These are phyloP conservation scores for Drosophila kanapiae DNA, from an alignment of 1,140 invertebrate genomes.

Conservation along the genomic window DNA sequence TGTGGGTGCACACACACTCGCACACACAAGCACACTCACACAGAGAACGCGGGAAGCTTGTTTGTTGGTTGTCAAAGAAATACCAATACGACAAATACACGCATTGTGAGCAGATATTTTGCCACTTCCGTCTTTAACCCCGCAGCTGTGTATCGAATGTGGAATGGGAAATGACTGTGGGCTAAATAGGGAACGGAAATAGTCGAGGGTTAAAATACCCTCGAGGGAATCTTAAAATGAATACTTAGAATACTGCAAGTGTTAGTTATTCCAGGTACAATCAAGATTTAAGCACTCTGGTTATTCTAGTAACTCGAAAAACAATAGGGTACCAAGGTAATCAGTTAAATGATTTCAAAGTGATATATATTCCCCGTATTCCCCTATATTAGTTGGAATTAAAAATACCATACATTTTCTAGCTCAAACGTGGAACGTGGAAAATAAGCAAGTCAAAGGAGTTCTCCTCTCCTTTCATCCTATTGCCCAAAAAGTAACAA, in stretches of 20 bases:
- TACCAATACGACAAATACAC: slow-evolving; percentile 69
- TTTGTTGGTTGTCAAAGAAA: slow-evolving; percentile 57
- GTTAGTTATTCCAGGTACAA: neutral
- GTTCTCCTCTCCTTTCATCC: neutral
- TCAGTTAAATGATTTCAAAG: neutral
- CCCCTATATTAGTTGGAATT: neutral
- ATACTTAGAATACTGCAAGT: neutral
- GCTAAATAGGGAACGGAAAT: neutral
- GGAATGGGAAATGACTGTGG: slow-evolving; percentile 7
- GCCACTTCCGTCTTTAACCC: slow-evolving; percentile 31
- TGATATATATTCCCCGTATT: too few relatives aligned
- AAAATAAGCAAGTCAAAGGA: slow-evolving; percentile 7
- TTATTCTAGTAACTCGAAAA: neutral
- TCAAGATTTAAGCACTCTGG: neutral
- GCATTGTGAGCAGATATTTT: slow-evolving; percentile 52
- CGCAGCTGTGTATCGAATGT: neutral
- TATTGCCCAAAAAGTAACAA: slow-evolving; percentile 2
- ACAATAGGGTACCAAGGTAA: too few relatives aligned
- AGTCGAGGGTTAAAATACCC: slow-evolving; percentile 6
- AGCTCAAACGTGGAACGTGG: neutral
- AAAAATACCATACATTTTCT: neutral
- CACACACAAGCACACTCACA: neutral
- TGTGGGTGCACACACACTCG: neutral
- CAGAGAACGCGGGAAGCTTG: slow-evolving; percentile 2
- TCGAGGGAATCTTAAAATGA: slow-evolving; percentile 1